Evolutionary conservation across 2,113 vertebrate species (phyloP), one percentile per base, ranked within the genome.

Genomic region (Petromus typicus): DNA sequence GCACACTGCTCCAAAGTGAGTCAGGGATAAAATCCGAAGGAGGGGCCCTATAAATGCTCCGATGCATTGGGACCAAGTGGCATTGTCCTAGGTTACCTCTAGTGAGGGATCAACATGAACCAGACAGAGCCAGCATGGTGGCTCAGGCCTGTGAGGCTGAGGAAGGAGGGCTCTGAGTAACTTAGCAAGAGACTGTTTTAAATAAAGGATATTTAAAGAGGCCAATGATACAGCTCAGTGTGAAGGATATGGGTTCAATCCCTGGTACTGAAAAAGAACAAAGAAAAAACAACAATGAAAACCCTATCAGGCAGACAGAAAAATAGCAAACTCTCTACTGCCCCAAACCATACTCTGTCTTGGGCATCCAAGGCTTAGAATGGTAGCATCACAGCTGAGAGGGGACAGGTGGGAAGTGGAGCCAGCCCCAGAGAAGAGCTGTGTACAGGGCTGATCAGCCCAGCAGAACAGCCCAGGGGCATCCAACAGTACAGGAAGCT

Each of bases 1-100:
- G 0, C 23, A 4, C 30, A 5, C 1, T 3, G 18, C 27, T 71
- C 23, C 30, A 43, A 17, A 2, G 34, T 48, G 0, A 56, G 27
- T 45, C 4, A n/a, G 13, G 86, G 51, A 78, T 14, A 27, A 59
- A 43, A 37, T 3, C 5, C 4, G 2, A 2, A 23, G 37, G 30
- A 25, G 8, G 30, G 17, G 9, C 34, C 30, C 51, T 30, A 25
- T 6, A 66, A 86, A 12, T 32, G 37, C 17, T 17, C 2, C 10
- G 30, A 25, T 25, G 32, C 4, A 4, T 2, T 25, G 14, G 61
- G 4, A 16, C 34, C 75, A 37, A 57, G 45, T 7, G 27, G 18
- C 43, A 32, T 7, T 23, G 48, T 18, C 32, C 22, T 4, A 10
- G 43, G 30, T 27, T 18, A 57, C n/a, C n/a, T 73, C 59, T 34